phyloP scores from a whole-genome alignment of 1,140 invertebrate species.

The Battus philenor region DNA sequence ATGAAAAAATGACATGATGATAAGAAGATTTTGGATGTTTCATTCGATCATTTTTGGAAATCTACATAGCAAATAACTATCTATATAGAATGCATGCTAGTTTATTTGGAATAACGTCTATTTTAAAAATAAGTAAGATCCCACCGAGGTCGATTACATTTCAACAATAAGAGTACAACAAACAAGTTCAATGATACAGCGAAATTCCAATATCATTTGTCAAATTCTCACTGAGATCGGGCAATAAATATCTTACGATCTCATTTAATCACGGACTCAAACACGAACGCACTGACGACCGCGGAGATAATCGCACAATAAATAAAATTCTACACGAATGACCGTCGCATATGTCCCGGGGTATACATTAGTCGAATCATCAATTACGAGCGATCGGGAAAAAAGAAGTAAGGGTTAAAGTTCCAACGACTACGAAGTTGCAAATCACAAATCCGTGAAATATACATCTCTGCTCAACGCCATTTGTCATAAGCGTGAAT shows the following conservation, averaged over 20 bases:
- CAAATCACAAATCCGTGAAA: slow-evolving; percentile 43
- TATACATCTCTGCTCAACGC: slow-evolving; percentile 26
- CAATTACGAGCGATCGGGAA: slow-evolving; percentile 7
- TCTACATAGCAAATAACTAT: too few species aligned
- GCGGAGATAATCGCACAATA: slow-evolving; percentile 13
- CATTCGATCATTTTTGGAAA: too few species aligned
- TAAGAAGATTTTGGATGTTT: too few species aligned
- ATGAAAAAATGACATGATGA: too few species aligned
- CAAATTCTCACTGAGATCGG: slow-evolving; percentile 8
- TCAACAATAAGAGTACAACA: too few species aligned
- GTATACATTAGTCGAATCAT: slow-evolving; percentile 14
- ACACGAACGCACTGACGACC: slow-evolving; percentile 2
- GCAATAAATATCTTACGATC: slow-evolving; percentile 11
- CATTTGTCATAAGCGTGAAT: slow-evolving; percentile 52
- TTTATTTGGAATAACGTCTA: too few species aligned
- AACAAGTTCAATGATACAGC: slow-evolving; percentile 4
- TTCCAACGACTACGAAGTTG: slow-evolving; percentile 16
- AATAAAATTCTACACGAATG: slow-evolving; percentile 15
- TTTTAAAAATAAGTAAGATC: too few species aligned
- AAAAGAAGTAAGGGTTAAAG: neutral
- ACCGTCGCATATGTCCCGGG: slow-evolving; percentile 7
- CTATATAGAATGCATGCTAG: too few species aligned
- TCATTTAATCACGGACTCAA: slow-evolving; percentile 14
- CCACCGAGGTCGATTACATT: too few species aligned
- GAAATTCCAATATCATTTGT: slow-evolving; percentile 10